phyloP scores from a whole-genome alignment of 1,140 invertebrate species.

The Sitobion miscanthi region DNA sequence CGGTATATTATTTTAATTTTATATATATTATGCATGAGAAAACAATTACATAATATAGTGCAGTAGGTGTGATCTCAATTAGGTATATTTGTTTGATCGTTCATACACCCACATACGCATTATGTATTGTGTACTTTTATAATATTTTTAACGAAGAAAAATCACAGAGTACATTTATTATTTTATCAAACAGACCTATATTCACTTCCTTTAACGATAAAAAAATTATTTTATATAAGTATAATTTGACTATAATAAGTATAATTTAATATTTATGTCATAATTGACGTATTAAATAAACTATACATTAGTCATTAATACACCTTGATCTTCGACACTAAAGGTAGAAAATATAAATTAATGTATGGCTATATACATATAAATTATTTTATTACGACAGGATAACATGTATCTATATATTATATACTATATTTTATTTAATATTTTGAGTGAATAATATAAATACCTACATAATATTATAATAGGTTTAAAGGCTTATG shows the following conservation, averaged over 20 bases:
- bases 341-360: not conserved
- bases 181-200: not conserved
- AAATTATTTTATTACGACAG: not conserved
- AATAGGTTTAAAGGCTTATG: no score
- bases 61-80: not conserved
- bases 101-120: not conserved
- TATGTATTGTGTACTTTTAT: not conserved
- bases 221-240: not conserved
- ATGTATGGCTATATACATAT: not conserved
- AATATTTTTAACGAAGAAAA: not conserved
- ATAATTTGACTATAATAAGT: not conserved
- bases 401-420: not conserved
- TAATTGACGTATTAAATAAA: not conserved
- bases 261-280: conserved; percentile 2
- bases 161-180: not conserved
- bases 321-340: not conserved
- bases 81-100: not conserved
- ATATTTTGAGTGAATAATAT: no score
- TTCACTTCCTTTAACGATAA: conserved; percentile 29
- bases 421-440: not conserved
- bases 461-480: no score
- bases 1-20: no score
- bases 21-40: no score
- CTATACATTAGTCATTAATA: not conserved
- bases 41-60: not conserved